These are phyloP conservation scores for Crypturellus undulatus DNA, from an alignment of 2,113 vertebrate species.

Conservation along the genomic window DNA sequence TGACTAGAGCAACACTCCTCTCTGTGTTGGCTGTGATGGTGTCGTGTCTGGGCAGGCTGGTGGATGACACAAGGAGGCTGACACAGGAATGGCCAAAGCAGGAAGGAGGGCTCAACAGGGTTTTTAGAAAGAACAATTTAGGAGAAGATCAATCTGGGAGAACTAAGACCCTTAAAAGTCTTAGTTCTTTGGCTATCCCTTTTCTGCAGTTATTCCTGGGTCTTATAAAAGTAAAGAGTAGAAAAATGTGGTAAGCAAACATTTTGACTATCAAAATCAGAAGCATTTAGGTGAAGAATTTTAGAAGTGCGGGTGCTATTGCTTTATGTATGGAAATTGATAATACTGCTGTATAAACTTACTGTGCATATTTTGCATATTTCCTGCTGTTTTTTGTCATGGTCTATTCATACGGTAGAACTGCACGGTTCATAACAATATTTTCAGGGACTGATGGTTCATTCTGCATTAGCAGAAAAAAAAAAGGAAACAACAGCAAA, in stretches of 20 bases:
- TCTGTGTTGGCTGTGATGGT: not conserved
- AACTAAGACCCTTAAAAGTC: not conserved
- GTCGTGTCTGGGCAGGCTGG: not conserved
- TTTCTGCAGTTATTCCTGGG: not conserved
- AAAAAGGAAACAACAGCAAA: not conserved
- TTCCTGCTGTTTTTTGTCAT: not conserved
- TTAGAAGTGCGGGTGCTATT: not conserved
- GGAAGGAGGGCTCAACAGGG: not conserved
- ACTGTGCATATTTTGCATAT: not conserved
- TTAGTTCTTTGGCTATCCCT: not conserved
- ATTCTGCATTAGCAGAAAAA: not conserved
- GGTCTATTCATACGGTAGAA: not conserved
- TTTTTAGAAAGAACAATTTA: not conserved
- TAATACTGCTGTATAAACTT: constrained; percentile 6
- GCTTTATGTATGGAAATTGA: constrained; percentile 8
- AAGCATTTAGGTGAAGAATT: constrained; percentile 1
- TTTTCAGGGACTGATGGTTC: not conserved
- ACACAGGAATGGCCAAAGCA: not conserved
- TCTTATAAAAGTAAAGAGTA: not conserved
- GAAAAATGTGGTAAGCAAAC: not conserved
- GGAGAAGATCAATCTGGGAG: not conserved
- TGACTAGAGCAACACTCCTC: not conserved
- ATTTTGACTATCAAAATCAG: not conserved
- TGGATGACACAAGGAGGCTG: not conserved
- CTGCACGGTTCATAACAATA: not conserved